These are phyloP conservation scores for Sarcophaga carnaria DNA, from an alignment of 2,888 invertebrate species.

Conservation along the genomic window DNA sequence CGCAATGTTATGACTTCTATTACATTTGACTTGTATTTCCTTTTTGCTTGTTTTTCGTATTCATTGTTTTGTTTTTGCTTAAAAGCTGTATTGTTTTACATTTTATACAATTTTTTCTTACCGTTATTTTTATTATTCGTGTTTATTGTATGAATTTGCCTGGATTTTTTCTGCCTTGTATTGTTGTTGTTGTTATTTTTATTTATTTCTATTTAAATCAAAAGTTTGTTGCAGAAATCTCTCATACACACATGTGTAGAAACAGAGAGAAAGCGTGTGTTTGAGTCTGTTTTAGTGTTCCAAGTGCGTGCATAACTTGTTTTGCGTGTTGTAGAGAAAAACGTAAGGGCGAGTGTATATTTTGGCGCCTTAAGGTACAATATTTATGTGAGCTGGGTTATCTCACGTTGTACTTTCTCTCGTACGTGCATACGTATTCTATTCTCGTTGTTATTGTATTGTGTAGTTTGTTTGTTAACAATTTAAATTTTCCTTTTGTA, in stretches of 20 bases:
- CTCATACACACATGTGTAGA: too few species aligned
- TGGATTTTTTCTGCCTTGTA: not conserved
- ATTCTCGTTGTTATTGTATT: not conserved
- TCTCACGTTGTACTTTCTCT: not conserved
- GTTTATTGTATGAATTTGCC: not conserved
- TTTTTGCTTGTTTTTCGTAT: not conserved
- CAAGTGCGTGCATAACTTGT: not conserved
- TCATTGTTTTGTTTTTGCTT: not conserved
- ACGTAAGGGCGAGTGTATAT: not conserved
- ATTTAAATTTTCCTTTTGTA: not conserved
- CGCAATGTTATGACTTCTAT: slow-evolving; percentile 9
- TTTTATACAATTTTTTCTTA: not conserved
- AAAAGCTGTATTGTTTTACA: slow-evolving; percentile 30
- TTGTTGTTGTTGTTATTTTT: slow-evolving; percentile 14
- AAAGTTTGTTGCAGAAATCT: not conserved
- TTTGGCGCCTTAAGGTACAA: slow-evolving; percentile 37
- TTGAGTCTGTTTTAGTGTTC: not conserved
- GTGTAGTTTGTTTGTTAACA: too few species aligned
- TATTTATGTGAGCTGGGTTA: slow-evolving; percentile 26
- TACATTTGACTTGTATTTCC: slow-evolving; percentile 22
- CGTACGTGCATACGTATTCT: not conserved
- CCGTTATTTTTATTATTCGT: not conserved
- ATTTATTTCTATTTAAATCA: slow-evolving; percentile 33
- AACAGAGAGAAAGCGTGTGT: not conserved
- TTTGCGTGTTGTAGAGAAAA: not conserved